Base-by-base conservation (phyloP, 2,888 invertebrate species). In the Tortrix viridana region DNA sequence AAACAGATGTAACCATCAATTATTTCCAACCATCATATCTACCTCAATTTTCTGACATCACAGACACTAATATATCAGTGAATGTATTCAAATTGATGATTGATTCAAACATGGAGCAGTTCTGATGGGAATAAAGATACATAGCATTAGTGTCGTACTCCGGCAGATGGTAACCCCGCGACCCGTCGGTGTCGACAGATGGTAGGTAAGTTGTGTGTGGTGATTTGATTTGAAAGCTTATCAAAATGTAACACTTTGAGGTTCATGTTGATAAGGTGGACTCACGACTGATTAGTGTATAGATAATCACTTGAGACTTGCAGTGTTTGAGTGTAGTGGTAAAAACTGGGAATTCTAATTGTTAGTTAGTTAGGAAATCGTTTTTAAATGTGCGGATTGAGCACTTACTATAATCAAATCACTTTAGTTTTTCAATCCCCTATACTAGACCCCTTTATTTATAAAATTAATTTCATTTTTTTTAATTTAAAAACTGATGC, bases 11-110 rank as follows among this genome's bases (percentile, higher is more conserved):
- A 44, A 14, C 70, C 66, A 66, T 58, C 47, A 41, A 50, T 58
- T 65, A 50, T 49, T 69, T 70, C 71, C 66, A 65, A 60, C 47
- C 46, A 50, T 58, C 66, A 50, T 49, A 64, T 67, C 57, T 50
- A 47, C 62, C 23, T 81, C 80, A 79, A 82, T 81, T 83, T 81
- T 81, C 77, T 60, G 62, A 67, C 74, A 66, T 74, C 71, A 75
- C 69, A 71, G 75, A 72, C 74, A 56, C 69, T 66, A 76, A 78
- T 81, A 77, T 71, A 80, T 81, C 78, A 76, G 77, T 74, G 75
- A 88, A 90, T 86, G 80, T 89, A 90, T 89, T 90, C 86, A 89
- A 89, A 89, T 89, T 89, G 89, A 86, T 91, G 90, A 91, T 91
- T 91, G 91, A 92, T 91, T 89, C 74, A 83, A 86, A 88, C 88